A percentile compares a stretch with the other conserved stretches of the same genome.
These are phyloP conservation scores for Odontocerum albicorne DNA, from an alignment of 2,888 invertebrate genomes.

Conservation along the genomic window DNA sequence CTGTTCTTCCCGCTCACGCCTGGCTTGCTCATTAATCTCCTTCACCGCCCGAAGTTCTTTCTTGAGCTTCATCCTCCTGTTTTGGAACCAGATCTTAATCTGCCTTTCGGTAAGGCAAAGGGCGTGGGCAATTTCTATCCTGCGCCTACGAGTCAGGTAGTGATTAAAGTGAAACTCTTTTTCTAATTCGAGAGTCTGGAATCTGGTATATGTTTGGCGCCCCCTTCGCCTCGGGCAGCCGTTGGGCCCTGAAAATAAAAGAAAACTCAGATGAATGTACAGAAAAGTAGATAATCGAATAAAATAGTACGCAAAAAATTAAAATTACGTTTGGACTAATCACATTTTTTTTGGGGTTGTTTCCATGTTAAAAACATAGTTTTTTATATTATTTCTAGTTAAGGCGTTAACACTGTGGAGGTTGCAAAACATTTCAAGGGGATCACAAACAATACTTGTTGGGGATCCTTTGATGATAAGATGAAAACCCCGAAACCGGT, in stretches of 20 bases:
- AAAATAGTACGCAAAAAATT: too few relatives aligned
- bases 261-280: neutral
- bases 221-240: slow-evolving; percentile 93
- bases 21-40: slow-evolving; percentile 92
- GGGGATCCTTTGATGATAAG: too few relatives aligned
- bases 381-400: too few relatives aligned
- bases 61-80: slow-evolving; percentile 95
- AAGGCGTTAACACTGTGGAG: too few relatives aligned
- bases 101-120: slow-evolving; percentile 95
- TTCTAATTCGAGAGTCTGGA: slow-evolving; percentile 97
- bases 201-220: slow-evolving; percentile 96
- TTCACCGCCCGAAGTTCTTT: slow-evolving; percentile 93
- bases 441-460: too few relatives aligned
- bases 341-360: too few relatives aligned
- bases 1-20: slow-evolving; percentile 87
- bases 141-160: slow-evolving; percentile 91
- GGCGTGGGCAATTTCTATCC: slow-evolving; percentile 97
- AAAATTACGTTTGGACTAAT: too few relatives aligned
- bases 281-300: neutral
- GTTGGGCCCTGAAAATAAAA: slow-evolving; percentile 80
- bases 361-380: too few relatives aligned
- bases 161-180: slow-evolving; percentile 99
- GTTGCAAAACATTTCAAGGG: too few relatives aligned
- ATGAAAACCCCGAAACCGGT: too few relatives aligned
- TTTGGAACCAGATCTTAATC: slow-evolving; percentile 98